Percentiles rank a stretch among this genome's conserved stretches.
phyloP scores from a whole-genome alignment of 2,797 vertebrate species.

The Corythornis leucogaster region DNA sequence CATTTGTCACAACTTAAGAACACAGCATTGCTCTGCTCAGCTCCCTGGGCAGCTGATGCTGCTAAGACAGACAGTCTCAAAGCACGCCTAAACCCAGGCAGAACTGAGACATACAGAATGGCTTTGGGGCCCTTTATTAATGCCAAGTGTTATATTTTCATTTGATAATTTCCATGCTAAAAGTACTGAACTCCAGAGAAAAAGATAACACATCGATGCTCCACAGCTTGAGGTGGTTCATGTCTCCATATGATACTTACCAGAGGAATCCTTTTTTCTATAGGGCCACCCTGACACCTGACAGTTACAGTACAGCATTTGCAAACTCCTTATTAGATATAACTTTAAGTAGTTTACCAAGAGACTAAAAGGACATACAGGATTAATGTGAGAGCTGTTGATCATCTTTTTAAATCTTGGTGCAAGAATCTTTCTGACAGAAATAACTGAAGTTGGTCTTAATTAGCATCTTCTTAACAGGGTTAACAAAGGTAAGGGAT shows the following conservation, averaged over 20 bases:
- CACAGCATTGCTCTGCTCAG: background rate
- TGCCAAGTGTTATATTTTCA: background rate
- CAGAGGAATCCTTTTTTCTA: background rate
- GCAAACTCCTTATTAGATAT: background rate
- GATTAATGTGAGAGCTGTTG: background rate
- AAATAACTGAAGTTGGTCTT: background rate
- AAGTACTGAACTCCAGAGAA: background rate
- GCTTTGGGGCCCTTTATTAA: background rate
- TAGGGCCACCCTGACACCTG: background rate
- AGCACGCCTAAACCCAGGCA: background rate
- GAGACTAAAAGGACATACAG: background rate
- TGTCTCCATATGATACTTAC: background rate
- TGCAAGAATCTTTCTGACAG: background rate
- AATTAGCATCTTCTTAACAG: too few species aligned
- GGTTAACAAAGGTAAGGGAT: background rate
- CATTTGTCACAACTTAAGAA: background rate
- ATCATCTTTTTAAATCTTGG: background rate
- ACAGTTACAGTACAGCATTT: background rate
- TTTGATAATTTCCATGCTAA: background rate
- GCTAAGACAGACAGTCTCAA: background rate
- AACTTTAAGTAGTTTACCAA: background rate
- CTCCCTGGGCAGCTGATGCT: background rate
- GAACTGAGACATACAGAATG: background rate
- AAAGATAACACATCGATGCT: background rate
- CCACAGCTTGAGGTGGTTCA: background rate